Evolutionary conservation across 1,140 invertebrate species (phyloP).

Genomic region (Drosophila tani): DNA sequence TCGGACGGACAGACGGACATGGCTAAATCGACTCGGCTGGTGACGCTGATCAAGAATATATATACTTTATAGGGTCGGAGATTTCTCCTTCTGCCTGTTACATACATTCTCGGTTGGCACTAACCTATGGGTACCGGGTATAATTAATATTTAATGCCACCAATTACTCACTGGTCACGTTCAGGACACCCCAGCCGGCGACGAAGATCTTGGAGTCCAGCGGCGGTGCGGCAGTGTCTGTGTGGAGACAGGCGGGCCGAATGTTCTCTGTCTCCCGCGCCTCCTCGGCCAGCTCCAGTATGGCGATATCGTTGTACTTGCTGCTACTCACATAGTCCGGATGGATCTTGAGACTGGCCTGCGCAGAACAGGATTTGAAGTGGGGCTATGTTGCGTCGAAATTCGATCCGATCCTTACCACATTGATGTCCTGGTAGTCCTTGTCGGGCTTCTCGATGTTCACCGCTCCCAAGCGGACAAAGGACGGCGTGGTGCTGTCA

Average conservation of each 20-base stretch:
- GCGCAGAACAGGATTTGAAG: neutral
- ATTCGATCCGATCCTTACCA: slow-evolving; percentile 31
- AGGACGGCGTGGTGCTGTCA: slow-evolving; percentile 23
- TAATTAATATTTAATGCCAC: too few species aligned
- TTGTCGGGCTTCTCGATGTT: slow-evolving; percentile 26
- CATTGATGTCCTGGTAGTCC: slow-evolving; percentile 48
- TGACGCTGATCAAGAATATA: too few species aligned
- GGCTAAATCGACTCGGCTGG: too few species aligned
- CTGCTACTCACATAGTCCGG: slow-evolving; percentile 56
- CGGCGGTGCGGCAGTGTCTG: slow-evolving; percentile 45
- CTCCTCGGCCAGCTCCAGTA: slow-evolving; percentile 61
- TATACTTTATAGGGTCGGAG: too few species aligned
- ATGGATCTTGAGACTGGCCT: slow-evolving; percentile 54
- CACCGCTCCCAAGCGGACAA: slow-evolving; percentile 70
- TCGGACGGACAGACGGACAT: too few species aligned
- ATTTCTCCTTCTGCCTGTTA: too few species aligned
- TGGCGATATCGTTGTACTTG: slow-evolving; percentile 78
- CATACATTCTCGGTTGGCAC: too few species aligned
- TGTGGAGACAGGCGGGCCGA: slow-evolving; percentile 68
- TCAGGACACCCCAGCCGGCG: slow-evolving; percentile 72
- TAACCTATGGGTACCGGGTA: too few species aligned
- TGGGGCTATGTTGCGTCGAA: too few species aligned
- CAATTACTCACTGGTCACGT: slow-evolving; percentile 57
- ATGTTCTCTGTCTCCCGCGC: slow-evolving; percentile 19
- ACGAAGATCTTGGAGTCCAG: slow-evolving; percentile 44